Percentiles rank a stretch among this genome's conserved stretches.
These are phyloP conservation scores for Ameiurus melas DNA, from an alignment of 2,113 vertebrate species.

Conservation along the genomic window DNA sequence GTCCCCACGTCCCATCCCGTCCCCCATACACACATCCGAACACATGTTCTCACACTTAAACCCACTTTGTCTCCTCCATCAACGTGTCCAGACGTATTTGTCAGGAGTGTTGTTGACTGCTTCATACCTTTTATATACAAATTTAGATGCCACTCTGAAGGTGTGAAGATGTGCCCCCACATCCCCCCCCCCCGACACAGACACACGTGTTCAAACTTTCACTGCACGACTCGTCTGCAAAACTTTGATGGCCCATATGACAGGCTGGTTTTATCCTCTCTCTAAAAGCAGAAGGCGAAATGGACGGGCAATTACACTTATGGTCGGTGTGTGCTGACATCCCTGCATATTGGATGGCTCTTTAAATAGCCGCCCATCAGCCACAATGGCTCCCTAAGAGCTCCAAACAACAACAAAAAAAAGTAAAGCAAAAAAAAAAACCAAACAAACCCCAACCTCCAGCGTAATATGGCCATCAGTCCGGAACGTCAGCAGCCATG, in stretches of 20 bases:
- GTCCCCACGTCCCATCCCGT: too few relatives aligned
- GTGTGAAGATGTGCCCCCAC: background rate
- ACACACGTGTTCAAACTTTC: constrained; percentile 62
- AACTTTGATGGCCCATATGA: constrained; percentile 62
- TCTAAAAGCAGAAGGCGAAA: constrained; percentile 70
- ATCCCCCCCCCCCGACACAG: background rate
- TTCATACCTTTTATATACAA: constrained; percentile 33
- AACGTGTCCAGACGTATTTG: constrained; percentile 65
- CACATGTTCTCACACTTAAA: constrained; percentile 43
- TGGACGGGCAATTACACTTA: constrained; percentile 78
- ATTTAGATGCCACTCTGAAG: constrained; percentile 21
- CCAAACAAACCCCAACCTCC: constrained; percentile 50
- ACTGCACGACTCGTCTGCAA: constrained; percentile 60
- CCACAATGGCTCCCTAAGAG: constrained; percentile 70
- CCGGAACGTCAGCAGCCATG: constrained; percentile 56
- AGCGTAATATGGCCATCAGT: constrained; percentile 69
- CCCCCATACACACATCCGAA: background rate
- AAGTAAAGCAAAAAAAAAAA: constrained; percentile 19
- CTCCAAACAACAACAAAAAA: constrained; percentile 67
- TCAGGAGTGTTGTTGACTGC: constrained; percentile 61
- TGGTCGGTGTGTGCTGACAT: constrained; percentile 77
- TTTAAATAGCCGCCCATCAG: constrained; percentile 78
- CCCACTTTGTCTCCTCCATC: constrained; percentile 14
- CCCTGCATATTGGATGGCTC: constrained; percentile 78
- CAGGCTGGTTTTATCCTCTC: constrained; percentile 73